These are phyloP conservation scores for Petaurus breviceps DNA, from an alignment of 2,113 vertebrate genomes.

Conservation along the genomic window DNA sequence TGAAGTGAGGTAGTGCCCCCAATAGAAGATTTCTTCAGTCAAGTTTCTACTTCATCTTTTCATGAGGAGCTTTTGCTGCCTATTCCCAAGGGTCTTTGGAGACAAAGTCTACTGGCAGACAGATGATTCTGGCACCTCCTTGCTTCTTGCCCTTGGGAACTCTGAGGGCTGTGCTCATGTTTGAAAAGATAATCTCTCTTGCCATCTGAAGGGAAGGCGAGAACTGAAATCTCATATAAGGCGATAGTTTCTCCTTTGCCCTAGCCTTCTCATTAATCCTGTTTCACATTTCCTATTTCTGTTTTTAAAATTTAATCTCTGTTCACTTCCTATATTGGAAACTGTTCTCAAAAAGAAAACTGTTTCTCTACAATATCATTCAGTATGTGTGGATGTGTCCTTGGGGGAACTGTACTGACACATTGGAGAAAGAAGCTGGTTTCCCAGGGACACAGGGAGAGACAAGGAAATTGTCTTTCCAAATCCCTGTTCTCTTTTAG, in stretches of 20 bases:
- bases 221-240: background rate
- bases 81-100: background rate
- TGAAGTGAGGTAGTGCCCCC: background rate
- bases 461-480: background rate
- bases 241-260: background rate
- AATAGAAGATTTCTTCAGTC: background rate
- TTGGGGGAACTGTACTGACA: background rate
- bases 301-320: background rate
- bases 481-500: background rate
- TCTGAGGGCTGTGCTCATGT: background rate
- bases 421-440: background rate
- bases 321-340: background rate
- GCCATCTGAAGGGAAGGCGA: background rate
- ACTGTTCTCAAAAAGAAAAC: background rate
- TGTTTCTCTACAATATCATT: background rate
- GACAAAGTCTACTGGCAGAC: background rate
- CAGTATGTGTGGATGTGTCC: background rate
- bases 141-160: too few relatives aligned
- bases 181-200: background rate
- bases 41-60: background rate
- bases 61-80: background rate
- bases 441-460: background rate
- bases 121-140: background rate
- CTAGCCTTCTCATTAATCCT: background rate
- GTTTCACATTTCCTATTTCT: background rate